Conservation (phyloP, 2,888 invertebrate species). For the Caprella mutica region DNA sequence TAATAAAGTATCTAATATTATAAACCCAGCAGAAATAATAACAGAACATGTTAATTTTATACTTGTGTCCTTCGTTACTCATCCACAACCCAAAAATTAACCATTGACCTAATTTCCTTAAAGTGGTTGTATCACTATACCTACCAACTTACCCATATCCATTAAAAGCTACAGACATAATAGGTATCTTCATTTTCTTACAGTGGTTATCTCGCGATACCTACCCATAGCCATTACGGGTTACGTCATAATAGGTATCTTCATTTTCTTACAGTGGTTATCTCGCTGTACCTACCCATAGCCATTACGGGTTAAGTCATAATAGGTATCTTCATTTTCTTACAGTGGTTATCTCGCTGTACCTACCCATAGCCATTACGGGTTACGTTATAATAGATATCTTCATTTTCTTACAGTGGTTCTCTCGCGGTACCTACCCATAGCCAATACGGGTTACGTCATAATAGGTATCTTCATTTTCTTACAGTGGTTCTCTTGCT, state of each 20-base stretch:
- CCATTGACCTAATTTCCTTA: no score
- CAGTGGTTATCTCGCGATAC: conserved; percentile 49
- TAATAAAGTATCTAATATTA: no score
- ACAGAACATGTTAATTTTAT: no score
- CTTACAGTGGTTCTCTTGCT: conserved; percentile 48
- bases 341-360: conserved; percentile 49
- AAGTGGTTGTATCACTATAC: no score
- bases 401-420: conserved; percentile 46
- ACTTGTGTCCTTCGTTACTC: no score
- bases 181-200: conserved; percentile 32
- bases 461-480: conserved; percentile 50
- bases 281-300: conserved; percentile 51
- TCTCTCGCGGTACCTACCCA: conserved; percentile 49
- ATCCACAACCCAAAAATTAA: no score
- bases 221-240: no score
- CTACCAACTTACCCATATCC: no score
- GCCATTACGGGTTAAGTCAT: conserved; percentile 52
- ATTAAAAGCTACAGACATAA: no score
- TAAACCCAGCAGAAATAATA: no score
- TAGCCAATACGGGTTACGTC: conserved; percentile 51
- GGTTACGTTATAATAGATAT: conserved; percentile 57
- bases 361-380: conserved; percentile 50
- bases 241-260: neutral
- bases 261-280: conserved; percentile 44
- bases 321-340: conserved; percentile 47